Base-by-base conservation (phyloP, 2,113 vertebrate genomes). In the Myxocyprinus asiaticus region DNA sequence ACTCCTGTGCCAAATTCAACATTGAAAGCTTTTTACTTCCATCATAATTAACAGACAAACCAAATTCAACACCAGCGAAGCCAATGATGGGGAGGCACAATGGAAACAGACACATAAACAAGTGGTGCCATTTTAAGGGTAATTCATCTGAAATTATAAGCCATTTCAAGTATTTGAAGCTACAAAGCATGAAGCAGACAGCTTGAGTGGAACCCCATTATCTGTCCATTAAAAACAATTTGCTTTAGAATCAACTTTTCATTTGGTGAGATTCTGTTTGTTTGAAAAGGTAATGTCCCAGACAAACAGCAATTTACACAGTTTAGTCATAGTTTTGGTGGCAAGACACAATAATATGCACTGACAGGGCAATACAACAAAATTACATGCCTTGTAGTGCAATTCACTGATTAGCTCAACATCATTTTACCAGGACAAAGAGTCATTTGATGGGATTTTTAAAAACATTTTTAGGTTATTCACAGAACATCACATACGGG, bases 181-280 rank as follows among this genome's bases (percentile, higher is more conserved):
- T 58, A 59, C 64, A n/a, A 14, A 11, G 61, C 71, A 73, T 61
- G 48, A 66, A 67, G 56, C 68, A 79, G 77, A 78, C 82, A 77
- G 81, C 63, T 70, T 81, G 75, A 82, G 78, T 69, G 76, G 55
- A 67, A 62, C 42, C 80, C 47, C 70, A 83, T 82, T 75, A 82
- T 80, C 62, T 66, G 66, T 76, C 67, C 73, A 78, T 76, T 85
- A 71, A 73, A 73, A 64, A 82, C 65, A 87, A 64, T 71, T 58
- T 76, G 77, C 53, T 80, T 79, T 74, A 72, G 71, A 80, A 81
- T 77, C 67, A 71, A 83, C 77, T 81, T 65, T 77, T 73, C 67
- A 73, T 63, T 77, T 11, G 61, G 58, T 3, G 65, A 58, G 50
- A 73, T 69, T 33, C 10, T 56, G 56, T 58, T 22, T 47, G 43